phyloP scores from a whole-genome alignment of 2,888 invertebrate species.

The Ectemnius continuus region DNA sequence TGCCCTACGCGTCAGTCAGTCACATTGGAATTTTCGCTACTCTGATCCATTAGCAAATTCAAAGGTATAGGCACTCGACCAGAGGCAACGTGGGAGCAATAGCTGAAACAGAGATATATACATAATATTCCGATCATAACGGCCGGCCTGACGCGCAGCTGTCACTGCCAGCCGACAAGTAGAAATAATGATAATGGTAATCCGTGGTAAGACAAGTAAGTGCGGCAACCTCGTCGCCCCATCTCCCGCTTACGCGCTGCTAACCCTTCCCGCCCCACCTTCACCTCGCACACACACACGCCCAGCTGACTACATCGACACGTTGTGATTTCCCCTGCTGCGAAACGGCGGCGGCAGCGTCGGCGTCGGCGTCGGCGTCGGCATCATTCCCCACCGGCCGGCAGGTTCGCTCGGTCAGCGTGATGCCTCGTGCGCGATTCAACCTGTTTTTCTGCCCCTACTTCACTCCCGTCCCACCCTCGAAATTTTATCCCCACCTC shows the following conservation, averaged over 20 bases:
- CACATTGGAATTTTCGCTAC: no score
- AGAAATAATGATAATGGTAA: conserved; percentile 74
- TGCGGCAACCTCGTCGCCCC: conserved; percentile 68
- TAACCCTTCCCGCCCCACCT: conserved; percentile 52
- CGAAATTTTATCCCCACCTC: conserved; percentile 52
- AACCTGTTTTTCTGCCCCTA: conserved; percentile 71
- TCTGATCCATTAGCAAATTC: no score
- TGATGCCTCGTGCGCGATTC: conserved; percentile 73
- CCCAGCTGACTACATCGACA: conserved; percentile 24
- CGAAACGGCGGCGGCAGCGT: conserved; percentile 18
- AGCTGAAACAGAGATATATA: conserved; percentile 4
- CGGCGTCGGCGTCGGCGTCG: conserved; percentile 7
- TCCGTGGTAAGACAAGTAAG: conserved; percentile 71
- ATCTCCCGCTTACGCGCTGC: no score
- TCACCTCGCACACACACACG: conserved; percentile 33
- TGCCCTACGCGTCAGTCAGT: no score
- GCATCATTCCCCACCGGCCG: conserved; percentile 29
- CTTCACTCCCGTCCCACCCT: conserved; percentile 53
- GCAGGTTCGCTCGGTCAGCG: conserved; percentile 55
- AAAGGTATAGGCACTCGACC: background rate
- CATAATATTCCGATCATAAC: conserved; percentile 56
- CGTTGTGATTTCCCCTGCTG: conserved; percentile 57
- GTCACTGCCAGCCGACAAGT: conserved; percentile 61
- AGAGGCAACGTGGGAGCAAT: conserved; percentile 14
- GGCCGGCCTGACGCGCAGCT: conserved; percentile 58